These are phyloP conservation scores for Achroia grisella DNA, from an alignment of 1,140 invertebrate genomes.

Conservation along the genomic window DNA sequence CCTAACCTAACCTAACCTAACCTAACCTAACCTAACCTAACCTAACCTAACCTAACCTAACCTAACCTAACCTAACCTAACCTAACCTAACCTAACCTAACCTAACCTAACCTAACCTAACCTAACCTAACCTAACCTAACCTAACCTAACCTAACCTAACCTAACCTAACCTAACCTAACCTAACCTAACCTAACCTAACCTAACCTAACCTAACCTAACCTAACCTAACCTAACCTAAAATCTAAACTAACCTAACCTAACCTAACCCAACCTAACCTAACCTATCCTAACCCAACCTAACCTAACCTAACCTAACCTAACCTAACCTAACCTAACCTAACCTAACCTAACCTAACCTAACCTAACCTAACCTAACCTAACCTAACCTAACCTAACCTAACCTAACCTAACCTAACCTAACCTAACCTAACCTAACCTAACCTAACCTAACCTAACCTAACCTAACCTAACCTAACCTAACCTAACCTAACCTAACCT, in stretches of 20 bases:
- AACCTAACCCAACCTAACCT: slow-evolving; percentile 10
- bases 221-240: slow-evolving; percentile 8
- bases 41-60: slow-evolving; percentile 20
- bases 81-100: slow-evolving; percentile 13
- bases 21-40: slow-evolving; percentile 26
- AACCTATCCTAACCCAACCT: too few relatives aligned
- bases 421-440: slow-evolving; percentile 33
- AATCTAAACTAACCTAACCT: slow-evolving; percentile 10
- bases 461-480: too few relatives aligned
- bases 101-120: slow-evolving; percentile 15
- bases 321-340: too few relatives aligned
- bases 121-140: slow-evolving; percentile 10
- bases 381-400: too few relatives aligned
- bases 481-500: too few relatives aligned
- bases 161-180: slow-evolving; percentile 11
- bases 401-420: slow-evolving; percentile 40
- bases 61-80: slow-evolving; percentile 13
- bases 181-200: slow-evolving; percentile 9
- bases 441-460: too few relatives aligned
- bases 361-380: too few relatives aligned
- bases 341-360: too few relatives aligned
- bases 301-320: too few relatives aligned
- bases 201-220: slow-evolving; percentile 9
- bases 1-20: slow-evolving; percentile 18
- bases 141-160: slow-evolving; percentile 10